A percentile compares a stretch with the other conserved stretches of the same genome.
Conservation (phyloP, 2,113 vertebrate genomes). For the Pomatorhinus ruficollis region DNA sequence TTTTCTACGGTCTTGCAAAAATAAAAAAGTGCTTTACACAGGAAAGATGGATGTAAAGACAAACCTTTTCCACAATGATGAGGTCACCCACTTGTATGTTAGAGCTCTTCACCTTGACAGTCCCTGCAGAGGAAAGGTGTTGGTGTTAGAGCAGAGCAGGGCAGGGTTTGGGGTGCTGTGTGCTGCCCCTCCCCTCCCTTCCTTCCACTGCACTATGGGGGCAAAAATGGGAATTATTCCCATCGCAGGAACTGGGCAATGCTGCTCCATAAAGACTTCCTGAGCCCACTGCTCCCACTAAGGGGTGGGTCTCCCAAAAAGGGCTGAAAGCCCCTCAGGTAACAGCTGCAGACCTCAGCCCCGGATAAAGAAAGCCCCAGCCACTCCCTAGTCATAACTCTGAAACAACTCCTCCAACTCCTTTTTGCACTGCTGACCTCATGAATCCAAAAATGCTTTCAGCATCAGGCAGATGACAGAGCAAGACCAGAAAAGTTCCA, state of each 20-base stretch:
- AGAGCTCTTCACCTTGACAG: conserved; percentile 94
- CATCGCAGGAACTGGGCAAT: neutral
- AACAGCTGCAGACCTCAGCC: neutral
- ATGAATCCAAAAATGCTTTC: neutral
- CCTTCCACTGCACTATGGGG: neutral
- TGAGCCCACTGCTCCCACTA: neutral
- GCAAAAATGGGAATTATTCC: neutral
- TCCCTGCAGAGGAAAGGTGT: conserved; percentile 76
- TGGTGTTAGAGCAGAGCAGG: neutral
- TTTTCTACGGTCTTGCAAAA: neutral
- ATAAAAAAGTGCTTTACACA: neutral
- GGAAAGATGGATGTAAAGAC: neutral
- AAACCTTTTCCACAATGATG: conserved; percentile 98
- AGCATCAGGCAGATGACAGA: neutral
- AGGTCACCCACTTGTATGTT: conserved; percentile 96
- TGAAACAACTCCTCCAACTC: neutral
- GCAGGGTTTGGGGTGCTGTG: neutral
- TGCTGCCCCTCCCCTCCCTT: neutral
- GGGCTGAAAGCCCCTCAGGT: neutral
- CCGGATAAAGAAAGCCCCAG: neutral
- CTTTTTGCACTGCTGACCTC: neutral
- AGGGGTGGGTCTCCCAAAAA: neutral
- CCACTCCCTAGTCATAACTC: neutral
- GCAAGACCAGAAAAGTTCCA: neutral
- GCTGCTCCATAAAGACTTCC: neutral